Percentiles rank a stretch among this genome's conserved stretches.
Conservation (phyloP, 2,888 invertebrate species). For the Portevinia maculata region DNA sequence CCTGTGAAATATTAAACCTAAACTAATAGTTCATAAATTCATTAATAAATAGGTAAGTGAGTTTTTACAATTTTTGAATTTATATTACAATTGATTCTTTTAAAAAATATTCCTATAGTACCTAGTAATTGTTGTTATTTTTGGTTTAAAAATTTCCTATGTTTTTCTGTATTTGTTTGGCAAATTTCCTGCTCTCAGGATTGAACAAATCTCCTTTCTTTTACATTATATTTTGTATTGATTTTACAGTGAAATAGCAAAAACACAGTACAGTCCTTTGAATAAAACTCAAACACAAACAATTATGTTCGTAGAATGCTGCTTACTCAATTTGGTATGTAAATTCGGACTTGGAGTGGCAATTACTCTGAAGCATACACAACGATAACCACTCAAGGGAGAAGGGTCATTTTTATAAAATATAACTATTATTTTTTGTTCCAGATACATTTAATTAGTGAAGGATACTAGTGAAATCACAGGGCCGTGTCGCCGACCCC, state of each 20-base stretch:
- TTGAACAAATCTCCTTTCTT: slow-evolving; percentile 23
- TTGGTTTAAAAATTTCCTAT: neutral
- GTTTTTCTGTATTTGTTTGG: slow-evolving; percentile 27
- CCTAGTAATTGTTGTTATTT: slow-evolving; percentile 41
- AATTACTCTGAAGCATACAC: slow-evolving; percentile 39
- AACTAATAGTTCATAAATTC: slow-evolving; percentile 44
- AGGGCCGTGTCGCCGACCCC: slow-evolving; percentile 82
- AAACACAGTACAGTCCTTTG: slow-evolving; percentile 24
- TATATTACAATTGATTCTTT: slow-evolving; percentile 57
- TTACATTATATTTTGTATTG: slow-evolving; percentile 20
- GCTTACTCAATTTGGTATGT: slow-evolving; percentile 13
- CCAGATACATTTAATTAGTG: slow-evolving; percentile 65
- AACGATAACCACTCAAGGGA: slow-evolving; percentile 39
- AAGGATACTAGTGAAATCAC: slow-evolving; percentile 77
- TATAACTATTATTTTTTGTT: slow-evolving; percentile 50
- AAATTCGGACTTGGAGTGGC: slow-evolving; percentile 52
- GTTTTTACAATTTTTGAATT: slow-evolving; percentile 54
- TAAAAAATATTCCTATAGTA: slow-evolving; percentile 43
- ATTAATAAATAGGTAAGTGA: slow-evolving; percentile 24
- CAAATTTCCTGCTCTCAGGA: slow-evolving; percentile 60
- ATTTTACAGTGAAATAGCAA: slow-evolving; percentile 21
- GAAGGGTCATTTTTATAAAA: slow-evolving; percentile 43
- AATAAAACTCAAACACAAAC: slow-evolving; percentile 25
- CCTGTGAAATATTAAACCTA: slow-evolving; percentile 31
- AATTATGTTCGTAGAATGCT: neutral